Conservation (phyloP, 2,113 vertebrate genomes). For the Paramisgurnus dabryanus region DNA sequence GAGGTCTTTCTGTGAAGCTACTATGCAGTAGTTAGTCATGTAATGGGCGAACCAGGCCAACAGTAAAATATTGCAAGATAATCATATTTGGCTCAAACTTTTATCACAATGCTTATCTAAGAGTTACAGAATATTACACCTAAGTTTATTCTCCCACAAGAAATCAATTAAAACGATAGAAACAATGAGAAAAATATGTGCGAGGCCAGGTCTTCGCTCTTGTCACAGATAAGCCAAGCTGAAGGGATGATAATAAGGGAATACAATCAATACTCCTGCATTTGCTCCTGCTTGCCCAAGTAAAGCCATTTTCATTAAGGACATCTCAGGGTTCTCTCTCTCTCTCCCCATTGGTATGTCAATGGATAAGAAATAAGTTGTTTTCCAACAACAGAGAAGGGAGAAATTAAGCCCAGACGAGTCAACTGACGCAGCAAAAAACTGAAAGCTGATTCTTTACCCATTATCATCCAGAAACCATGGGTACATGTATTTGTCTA, state of each 20-base stretch:
- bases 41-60: too few species aligned
- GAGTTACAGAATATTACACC: not conserved
- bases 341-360: not conserved
- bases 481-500: not conserved
- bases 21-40: too few species aligned
- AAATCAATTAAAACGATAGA: constrained; percentile 3
- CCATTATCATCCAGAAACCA: constrained; percentile 9
- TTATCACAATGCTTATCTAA: not conserved
- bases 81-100: not conserved
- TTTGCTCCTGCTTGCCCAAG: constrained; percentile 35
- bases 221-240: constrained; percentile 58
- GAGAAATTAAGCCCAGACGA: constrained; percentile 33
- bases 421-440: constrained; percentile 42
- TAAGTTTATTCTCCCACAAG: not conserved
- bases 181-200: not conserved
- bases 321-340: not conserved
- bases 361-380: not conserved
- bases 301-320: constrained; percentile 26
- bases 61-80: not conserved
- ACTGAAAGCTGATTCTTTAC: constrained; percentile 35
- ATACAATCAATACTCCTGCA: constrained; percentile 58
- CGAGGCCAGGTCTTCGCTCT: constrained; percentile 31
- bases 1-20: too few species aligned
- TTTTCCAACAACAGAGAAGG: not conserved
- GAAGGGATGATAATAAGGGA: constrained; percentile 62